These are phyloP conservation scores for Carduelis carduelis DNA, from an alignment of 2,797 vertebrate species.

Conservation along the genomic window DNA sequence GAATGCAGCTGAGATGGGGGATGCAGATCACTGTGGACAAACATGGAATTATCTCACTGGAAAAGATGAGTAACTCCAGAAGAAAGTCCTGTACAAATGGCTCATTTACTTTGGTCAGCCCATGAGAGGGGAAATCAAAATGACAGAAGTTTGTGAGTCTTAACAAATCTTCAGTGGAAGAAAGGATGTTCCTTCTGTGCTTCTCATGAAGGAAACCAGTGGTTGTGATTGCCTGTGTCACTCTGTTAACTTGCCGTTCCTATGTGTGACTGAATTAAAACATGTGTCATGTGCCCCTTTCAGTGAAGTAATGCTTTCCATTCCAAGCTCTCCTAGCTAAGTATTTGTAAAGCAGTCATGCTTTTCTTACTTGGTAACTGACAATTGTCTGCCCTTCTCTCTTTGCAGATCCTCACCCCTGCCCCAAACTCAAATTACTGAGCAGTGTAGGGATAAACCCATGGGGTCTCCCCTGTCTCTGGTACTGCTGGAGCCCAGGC, in stretches of 20 bases:
- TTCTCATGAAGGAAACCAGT: background rate
- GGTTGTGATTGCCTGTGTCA: background rate
- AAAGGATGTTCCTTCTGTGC: background rate
- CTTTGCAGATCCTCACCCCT: background rate
- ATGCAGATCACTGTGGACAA: background rate
- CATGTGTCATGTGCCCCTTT: accelerated
- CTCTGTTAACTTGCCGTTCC: background rate
- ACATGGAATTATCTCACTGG: background rate
- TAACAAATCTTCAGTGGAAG: background rate
- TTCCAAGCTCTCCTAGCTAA: background rate
- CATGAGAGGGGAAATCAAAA: background rate
- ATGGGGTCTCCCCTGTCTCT: background rate
- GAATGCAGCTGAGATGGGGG: background rate
- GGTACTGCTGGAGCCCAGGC: background rate
- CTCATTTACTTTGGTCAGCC: background rate
- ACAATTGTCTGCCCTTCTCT: background rate
- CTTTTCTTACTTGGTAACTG: background rate
- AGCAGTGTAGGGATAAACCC: background rate
- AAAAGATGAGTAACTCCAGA: slow-evolving; percentile 6
- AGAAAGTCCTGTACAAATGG: background rate
- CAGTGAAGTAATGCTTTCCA: background rate
- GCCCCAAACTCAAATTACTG: background rate
- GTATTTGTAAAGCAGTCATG: background rate
- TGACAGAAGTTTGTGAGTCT: background rate
- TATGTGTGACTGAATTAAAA: background rate